Base-by-base conservation (phyloP, 2,113 vertebrate genomes). In the Centropus unirufus region DNA sequence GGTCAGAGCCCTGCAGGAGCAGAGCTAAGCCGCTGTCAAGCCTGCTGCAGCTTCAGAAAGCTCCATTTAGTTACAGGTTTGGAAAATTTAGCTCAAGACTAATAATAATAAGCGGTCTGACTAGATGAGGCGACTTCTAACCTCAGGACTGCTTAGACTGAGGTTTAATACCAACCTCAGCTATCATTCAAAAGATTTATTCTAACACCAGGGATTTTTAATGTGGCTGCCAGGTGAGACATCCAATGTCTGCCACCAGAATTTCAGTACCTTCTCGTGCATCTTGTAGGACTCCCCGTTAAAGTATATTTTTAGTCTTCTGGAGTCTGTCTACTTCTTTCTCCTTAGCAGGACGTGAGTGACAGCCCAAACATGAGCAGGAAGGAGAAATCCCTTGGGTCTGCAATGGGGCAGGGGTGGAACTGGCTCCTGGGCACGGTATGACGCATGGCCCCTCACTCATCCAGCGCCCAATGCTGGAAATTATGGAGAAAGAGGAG, bases 401-500 rank as follows among this genome's bases (percentile, higher is more conserved):
- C 16, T 80, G 44, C 63, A 29, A 11, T 4, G 47, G 16, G 36
- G 30, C 15, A 32, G 68, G 54, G 52, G 42, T 0, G 2, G 36
- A 49, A 68, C 5, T 34, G 7, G 12, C 76, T 8, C 14, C 34
- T 0, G 2, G 27, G 5, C 39, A 29, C 0, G 2, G 44, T 19
- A 69, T 26, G 17, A 11, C 27, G 32, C 5, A 2, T 29, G 34
- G 27, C 23, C 8, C 36, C 39, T 75, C 0, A 1, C 24, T 42
- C 46, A 46, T 16, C 8, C 5, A 7, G n/a, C 22, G 82, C 4
- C 62, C n/a, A 54, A 0, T n/a, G 19, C 22, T 49, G 24, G 42
- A 74, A 78, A 42, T 52, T 26, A 39, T 3, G 18, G 36, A 52
- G 40, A 58, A 58, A 67, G 51, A 29, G 27, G 15, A 66, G 20